Percentiles rank a stretch among this genome's conserved stretches.
Conservation (phyloP, 2,113 vertebrate genomes). For the Agapornis roseicollis region DNA sequence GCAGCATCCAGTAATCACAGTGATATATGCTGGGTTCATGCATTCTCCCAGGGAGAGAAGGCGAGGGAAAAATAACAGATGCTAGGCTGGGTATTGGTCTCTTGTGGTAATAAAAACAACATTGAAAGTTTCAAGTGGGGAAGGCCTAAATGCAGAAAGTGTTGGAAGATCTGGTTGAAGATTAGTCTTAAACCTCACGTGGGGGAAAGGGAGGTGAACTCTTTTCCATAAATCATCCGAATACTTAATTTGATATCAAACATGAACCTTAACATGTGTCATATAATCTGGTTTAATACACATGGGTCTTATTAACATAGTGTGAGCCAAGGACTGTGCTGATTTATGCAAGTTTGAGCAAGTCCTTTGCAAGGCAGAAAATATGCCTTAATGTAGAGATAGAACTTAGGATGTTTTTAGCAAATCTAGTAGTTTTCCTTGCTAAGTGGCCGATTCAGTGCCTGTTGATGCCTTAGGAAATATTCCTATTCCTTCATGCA, state of each 20-base stretch:
- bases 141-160: slow-evolving; percentile 63
- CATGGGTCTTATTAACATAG: slow-evolving; percentile 75
- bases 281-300: slow-evolving; percentile 77
- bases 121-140: slow-evolving; percentile 53
- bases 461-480: background rate
- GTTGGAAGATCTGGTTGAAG: slow-evolving; percentile 73
- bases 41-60: slow-evolving; percentile 43
- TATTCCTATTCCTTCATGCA: background rate
- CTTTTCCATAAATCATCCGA: slow-evolving; percentile 74
- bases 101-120: slow-evolving; percentile 71
- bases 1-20: slow-evolving; percentile 51
- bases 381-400: background rate
- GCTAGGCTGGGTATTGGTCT: slow-evolving; percentile 67
- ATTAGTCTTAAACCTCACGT: slow-evolving; percentile 71
- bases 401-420: background rate
- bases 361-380: slow-evolving; percentile 56
- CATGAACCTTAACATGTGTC: slow-evolving; percentile 75
- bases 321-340: slow-evolving; percentile 72
- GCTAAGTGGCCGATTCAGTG: background rate
- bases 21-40: slow-evolving; percentile 46
- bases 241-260: slow-evolving; percentile 81
- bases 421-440: background rate
- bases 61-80: slow-evolving; percentile 69
- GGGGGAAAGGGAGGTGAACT: slow-evolving; percentile 63
- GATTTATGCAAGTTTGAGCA: slow-evolving; percentile 66